phyloP scores from a whole-genome alignment of 2,113 vertebrate species.

The Todiramphus saurophagus region DNA sequence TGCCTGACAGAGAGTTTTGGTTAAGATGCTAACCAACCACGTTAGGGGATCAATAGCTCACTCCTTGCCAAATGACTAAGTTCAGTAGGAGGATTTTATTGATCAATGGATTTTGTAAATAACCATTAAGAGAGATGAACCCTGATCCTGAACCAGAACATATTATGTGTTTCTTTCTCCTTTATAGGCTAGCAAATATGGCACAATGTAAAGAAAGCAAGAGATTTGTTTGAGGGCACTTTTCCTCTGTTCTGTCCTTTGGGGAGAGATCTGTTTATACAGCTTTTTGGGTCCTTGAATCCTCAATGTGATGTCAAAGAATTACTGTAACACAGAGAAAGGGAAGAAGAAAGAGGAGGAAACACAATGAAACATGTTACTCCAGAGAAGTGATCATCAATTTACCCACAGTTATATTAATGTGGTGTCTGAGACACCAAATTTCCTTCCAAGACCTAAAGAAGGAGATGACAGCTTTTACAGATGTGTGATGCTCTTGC shows the following conservation, averaged over 20 bases:
- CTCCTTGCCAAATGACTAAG: not conserved
- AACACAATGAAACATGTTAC: conserved; percentile 19
- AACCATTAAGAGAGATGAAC: not conserved
- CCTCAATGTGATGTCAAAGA: not conserved
- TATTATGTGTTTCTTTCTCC: not conserved
- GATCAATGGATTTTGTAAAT: not conserved
- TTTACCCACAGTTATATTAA: conserved; percentile 11
- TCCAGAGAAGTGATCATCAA: conserved; percentile 10
- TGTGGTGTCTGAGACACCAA: conserved; percentile 3
- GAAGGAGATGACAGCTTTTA: conserved; percentile 43
- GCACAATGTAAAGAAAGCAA: not conserved
- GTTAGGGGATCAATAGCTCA: not conserved
- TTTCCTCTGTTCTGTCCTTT: not conserved
- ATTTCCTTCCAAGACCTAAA: conserved; percentile 1
- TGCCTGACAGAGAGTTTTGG: not conserved
- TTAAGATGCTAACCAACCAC: not conserved
- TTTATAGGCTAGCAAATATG: not conserved
- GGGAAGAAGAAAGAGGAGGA: not conserved
- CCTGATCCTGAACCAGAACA: not conserved
- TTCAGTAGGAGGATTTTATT: not conserved
- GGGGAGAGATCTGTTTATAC: not conserved
- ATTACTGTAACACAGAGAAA: not conserved
- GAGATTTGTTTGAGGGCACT: not conserved
- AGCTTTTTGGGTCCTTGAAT: not conserved
- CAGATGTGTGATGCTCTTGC: not conserved